Evolutionary conservation across 2,888 invertebrate species (phyloP).

Genomic region (Malacosoma neustria): DNA sequence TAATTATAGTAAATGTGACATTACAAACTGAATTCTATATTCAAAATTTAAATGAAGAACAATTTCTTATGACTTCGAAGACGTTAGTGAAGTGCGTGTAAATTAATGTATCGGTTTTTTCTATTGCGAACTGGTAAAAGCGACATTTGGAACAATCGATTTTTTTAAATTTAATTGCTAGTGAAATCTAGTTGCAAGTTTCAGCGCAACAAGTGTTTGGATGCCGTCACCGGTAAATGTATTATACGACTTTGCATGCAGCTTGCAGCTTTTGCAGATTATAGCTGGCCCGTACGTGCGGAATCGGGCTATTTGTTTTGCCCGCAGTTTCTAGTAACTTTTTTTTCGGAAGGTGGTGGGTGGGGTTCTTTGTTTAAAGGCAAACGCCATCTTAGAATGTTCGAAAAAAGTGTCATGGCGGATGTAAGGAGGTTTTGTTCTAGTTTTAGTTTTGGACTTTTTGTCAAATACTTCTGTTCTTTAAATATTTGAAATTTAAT

Average conservation of each 20-base stretch:
- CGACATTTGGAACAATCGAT: constrained; percentile 10
- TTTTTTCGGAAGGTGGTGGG: constrained; percentile 35
- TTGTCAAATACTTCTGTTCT: not conserved
- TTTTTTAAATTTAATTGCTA: constrained; percentile 20
- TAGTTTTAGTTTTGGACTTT: constrained; percentile 16
- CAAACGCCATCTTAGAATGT: constrained; percentile 66
- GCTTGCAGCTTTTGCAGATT: constrained; percentile 16
- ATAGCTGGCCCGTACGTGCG: constrained; percentile 4
- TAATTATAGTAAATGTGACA: too few species aligned
- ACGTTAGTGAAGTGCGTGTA: constrained; percentile 4
- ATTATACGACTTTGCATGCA: constrained; percentile 66
- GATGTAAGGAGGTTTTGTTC: constrained; percentile 34
- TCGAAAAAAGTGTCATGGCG: constrained; percentile 72
- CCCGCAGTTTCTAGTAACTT: constrained; percentile 36
- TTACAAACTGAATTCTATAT: not conserved
- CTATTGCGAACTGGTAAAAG: constrained; percentile 7
- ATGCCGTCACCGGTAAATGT: constrained; percentile 68
- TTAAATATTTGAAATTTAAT: not conserved
- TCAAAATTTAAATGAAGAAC: not conserved
- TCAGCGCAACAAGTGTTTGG: constrained; percentile 67
- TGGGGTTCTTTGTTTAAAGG: constrained; percentile 72
- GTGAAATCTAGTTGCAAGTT: constrained; percentile 31
- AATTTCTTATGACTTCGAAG: constrained; percentile 9
- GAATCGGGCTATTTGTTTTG: constrained; percentile 8
- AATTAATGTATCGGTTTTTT: constrained; percentile 5